Evolutionary conservation across 2,888 invertebrate genomes (phyloP).

Genomic region (Lasioglossum figueresi): DNA sequence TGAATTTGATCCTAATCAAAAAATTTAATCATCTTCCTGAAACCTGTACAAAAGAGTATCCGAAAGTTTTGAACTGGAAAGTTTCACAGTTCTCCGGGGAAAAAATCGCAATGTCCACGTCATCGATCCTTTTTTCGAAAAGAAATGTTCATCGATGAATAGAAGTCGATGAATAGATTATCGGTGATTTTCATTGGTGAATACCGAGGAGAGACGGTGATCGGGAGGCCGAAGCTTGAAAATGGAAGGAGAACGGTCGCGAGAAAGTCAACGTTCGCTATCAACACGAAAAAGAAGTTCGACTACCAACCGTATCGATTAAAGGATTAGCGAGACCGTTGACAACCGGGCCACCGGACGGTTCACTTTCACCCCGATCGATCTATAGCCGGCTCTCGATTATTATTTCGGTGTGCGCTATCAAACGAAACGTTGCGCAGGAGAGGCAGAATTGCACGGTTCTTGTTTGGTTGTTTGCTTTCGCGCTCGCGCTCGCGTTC

Average conservation of each 20-base stretch:
- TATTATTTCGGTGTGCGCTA: not conserved
- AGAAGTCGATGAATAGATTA: not conserved
- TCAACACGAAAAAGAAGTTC: not conserved
- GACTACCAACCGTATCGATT: conserved; percentile 27
- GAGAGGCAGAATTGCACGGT: not conserved
- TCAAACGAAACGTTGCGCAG: not conserved
- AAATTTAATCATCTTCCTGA: not conserved
- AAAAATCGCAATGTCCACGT: not conserved
- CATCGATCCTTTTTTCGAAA: not conserved
- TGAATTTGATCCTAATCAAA: not conserved
- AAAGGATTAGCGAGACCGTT: conserved; percentile 53
- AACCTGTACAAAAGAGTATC: not conserved
- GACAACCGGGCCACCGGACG: conserved; percentile 51
- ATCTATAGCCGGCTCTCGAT: conserved; percentile 10
- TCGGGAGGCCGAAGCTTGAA: not conserved
- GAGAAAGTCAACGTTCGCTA: conserved; percentile 32
- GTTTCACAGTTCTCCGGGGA: not conserved
- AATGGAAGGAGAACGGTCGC: not conserved
- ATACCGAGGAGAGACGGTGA: not conserved
- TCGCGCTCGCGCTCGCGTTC: not conserved
- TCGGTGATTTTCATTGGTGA: not conserved
- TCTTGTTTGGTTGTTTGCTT: not conserved
- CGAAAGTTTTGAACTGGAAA: not conserved
- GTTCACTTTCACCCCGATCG: conserved; percentile 61
- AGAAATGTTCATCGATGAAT: not conserved